Base-by-base conservation (phyloP, 2,113 vertebrate species). In the Xenopus laevis region DNA sequence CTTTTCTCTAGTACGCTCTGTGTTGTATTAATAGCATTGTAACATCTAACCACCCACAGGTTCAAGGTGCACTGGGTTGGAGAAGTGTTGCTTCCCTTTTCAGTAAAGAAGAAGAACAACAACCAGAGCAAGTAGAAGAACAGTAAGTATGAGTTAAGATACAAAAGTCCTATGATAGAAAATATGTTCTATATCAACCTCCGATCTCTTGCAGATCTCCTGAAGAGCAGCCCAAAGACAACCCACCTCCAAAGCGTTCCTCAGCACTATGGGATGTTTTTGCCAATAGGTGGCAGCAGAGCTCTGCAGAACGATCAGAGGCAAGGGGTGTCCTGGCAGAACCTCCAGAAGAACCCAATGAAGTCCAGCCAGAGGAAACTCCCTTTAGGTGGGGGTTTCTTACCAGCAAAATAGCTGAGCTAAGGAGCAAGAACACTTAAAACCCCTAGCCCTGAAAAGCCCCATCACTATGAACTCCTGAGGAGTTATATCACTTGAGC, bases 301-400 rank as follows among this genome's bases (percentile, higher is more conserved):
- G 66, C 0, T 78, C 91, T 0, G 85, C 82, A 78, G 60, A 93
- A 87, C 55, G 20, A 7, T 55, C 74, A 77, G 58, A 82, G 79
- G 80, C 17, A 82, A 77, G 61, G 80, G 80, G 71, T 65, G 76
- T 57, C 33, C 74, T 27, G 81, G 59, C 74, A 68, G 83, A 52
- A 27, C 67, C 79, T 5, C 71, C 73, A 18, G 74, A 71, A 30
- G 53, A 82, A 12, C 27, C 60, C 50, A 78, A 18, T 46, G 57
- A 62, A 68, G 21, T 50, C 27, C 71, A 61, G 12, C 50, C 87
- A 0, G 85, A 88, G 23, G 87, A 92, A 15, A 68, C 89, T 0
- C 79, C 90, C 77, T 97, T 97, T 86, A 95, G 86, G 85, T 99
- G 97, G 97, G 94, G 94, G 85, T 98, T 99, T 91, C 91, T 98